A percentile compares a stretch with the other conserved stretches of the same genome.
Conservation (phyloP, 2,113 vertebrate species). For the Plestiodon gilberti region DNA sequence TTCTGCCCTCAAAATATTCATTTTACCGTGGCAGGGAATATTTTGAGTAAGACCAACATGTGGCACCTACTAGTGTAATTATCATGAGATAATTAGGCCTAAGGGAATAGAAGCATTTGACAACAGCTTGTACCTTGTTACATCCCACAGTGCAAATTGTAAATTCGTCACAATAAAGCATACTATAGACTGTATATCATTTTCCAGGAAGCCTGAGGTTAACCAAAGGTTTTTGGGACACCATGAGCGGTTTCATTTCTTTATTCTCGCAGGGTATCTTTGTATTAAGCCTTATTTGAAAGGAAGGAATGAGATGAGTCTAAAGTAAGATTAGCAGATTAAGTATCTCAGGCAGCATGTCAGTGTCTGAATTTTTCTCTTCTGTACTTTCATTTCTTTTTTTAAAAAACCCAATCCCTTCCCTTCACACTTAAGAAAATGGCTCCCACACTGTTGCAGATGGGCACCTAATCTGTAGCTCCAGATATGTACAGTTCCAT, state of each 20-base stretch:
- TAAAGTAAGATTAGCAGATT: conserved; percentile 36
- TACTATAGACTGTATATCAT: conserved; percentile 26
- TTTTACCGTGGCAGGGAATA: conserved; percentile 21
- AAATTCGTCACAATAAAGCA: conserved; percentile 41
- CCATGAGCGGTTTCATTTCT: conserved; percentile 28
- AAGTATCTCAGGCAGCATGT: not conserved
- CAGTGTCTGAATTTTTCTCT: conserved; percentile 11
- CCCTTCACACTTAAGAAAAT: not conserved
- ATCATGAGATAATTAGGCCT: conserved; percentile 52
- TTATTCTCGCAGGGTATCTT: conserved; percentile 32
- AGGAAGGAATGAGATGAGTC: conserved; percentile 26
- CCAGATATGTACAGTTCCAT: not conserved
- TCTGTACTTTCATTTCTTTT: not conserved
- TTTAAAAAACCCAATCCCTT: not conserved
- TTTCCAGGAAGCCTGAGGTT: conserved; percentile 41
- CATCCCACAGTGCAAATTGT: conserved; percentile 40
- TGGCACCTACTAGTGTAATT: conserved; percentile 31
- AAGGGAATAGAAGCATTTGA: conserved; percentile 39
- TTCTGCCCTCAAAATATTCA: not conserved
- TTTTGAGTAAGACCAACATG: conserved; percentile 39
- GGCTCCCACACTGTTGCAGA: not conserved
- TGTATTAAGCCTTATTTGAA: conserved; percentile 37
- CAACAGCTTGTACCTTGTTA: conserved; percentile 18
- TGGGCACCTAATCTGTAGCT: no score
- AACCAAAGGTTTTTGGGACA: conserved; percentile 49